Evolutionary conservation across 23 tunicate species (phyloP).

Genomic region (Phallusia fumigata): DNA sequence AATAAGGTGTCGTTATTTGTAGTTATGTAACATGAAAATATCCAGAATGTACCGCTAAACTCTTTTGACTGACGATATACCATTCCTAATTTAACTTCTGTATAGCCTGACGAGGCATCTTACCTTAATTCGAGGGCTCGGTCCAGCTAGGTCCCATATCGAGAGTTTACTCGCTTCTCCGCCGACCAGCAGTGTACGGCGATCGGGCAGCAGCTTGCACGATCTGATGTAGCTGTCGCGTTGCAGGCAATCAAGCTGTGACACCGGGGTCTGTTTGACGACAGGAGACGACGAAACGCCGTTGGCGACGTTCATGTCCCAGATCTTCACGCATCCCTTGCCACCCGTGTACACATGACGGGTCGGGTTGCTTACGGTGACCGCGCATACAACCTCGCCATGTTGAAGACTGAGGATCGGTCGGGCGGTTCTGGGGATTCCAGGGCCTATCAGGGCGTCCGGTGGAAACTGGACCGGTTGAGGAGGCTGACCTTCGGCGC

Average conservation of each 20-base stretch:
- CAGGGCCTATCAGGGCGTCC: constrained; percentile 77
- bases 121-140: constrained; percentile 66
- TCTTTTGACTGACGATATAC: too few species aligned
- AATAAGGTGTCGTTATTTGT: too few species aligned
- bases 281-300: constrained; percentile 40
- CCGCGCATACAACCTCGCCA: constrained; percentile 97
- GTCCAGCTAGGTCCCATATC: constrained; percentile 74
- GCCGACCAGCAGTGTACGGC: constrained; percentile 83
- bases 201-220: constrained; percentile 80
- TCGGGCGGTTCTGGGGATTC: constrained; percentile 72
- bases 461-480: constrained; percentile 87
- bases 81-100: too few species aligned
- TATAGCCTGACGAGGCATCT: too few species aligned
- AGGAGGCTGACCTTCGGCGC: constrained; percentile 87
- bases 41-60: too few species aligned
- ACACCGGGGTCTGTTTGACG: constrained; percentile 62
- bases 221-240: constrained; percentile 91
- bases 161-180: constrained; percentile 88
- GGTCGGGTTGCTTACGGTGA: constrained; percentile 86
- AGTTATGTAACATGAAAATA: too few species aligned
- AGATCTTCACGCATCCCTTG: constrained; percentile 92
- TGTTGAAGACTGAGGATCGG: constrained; percentile 71
- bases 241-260: constrained; percentile 74
- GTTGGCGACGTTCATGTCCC: constrained; percentile 79
- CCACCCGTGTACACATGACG: constrained; percentile 94